Evolutionary conservation across 64 coral and sea anemone genomes (phyloP).

Genomic region (Porites lutea): DNA sequence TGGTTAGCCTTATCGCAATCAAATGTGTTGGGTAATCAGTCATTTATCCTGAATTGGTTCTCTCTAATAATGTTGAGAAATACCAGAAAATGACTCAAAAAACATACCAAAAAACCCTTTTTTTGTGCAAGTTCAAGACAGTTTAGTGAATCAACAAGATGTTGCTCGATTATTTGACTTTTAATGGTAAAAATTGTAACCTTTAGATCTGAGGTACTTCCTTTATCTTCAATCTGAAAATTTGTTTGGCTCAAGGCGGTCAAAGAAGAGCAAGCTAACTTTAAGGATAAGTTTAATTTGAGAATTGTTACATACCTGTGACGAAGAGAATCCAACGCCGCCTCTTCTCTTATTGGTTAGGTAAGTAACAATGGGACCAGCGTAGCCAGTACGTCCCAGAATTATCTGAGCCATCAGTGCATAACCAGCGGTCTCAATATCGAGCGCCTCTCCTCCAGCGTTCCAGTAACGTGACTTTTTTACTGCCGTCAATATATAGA

Average conservation of each 20-base stretch:
- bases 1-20: too few species aligned
- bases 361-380: conserved; percentile 83
- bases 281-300: neutral
- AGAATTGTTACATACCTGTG: conserved; percentile 57
- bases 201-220: too few species aligned
- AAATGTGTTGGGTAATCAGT: too few species aligned
- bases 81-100: too few species aligned
- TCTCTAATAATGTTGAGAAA: too few species aligned
- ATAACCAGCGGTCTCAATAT: conserved; percentile 90
- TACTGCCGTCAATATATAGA: neutral
- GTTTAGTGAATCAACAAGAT: too few species aligned
- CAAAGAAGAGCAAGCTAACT: neutral
- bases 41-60: too few species aligned
- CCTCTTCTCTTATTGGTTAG: conserved; percentile 74
- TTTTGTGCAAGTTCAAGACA: too few species aligned
- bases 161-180: too few species aligned
- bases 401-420: conserved; percentile 77
- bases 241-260: too few species aligned
- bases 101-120: too few species aligned
- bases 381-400: conserved; percentile 63
- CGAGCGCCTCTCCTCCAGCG: conserved; percentile 72
- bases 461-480: conserved; percentile 80
- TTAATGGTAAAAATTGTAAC: too few species aligned
- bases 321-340: conserved; percentile 76
- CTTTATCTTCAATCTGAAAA: neutral